Percentiles rank a stretch among this genome's conserved stretches.
phyloP scores from a whole-genome alignment of 2,888 invertebrate genomes.

The Orthosia incerta region DNA sequence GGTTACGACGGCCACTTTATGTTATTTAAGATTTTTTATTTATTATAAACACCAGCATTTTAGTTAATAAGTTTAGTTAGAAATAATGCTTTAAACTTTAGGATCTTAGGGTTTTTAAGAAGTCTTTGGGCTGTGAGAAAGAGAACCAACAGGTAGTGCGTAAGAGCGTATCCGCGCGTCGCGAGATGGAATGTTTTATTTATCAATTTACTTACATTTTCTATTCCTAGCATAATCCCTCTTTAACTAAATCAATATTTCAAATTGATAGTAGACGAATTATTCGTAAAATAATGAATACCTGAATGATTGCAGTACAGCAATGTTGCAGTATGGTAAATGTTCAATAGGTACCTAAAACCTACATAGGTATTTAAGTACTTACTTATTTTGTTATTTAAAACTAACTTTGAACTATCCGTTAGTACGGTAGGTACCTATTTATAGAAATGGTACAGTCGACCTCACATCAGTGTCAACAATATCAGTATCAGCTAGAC shows the following conservation, averaged over 20 bases:
- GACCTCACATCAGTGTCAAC: background rate
- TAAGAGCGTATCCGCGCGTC: conserved; percentile 46
- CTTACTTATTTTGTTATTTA: conserved; percentile 1
- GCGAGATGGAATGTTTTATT: conserved; percentile 31
- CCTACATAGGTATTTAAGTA: background rate
- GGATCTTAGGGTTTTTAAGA: conserved; percentile 56
- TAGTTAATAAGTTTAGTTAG: conserved; percentile 47
- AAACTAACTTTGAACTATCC: conserved; percentile 18
- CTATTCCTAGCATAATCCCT: conserved; percentile 46
- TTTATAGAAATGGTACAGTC: background rate
- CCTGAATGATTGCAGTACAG: conserved; percentile 25
- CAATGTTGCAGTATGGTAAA: conserved; percentile 14
- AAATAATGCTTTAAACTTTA: conserved; percentile 59
- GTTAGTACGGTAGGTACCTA: background rate
- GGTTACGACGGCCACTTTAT: conserved; percentile 37
- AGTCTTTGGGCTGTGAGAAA: conserved; percentile 79
- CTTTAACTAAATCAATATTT: conserved; percentile 27
- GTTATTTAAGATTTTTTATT: conserved; percentile 61
- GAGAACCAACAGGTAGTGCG: conserved; percentile 67
- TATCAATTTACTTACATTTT: conserved; percentile 45
- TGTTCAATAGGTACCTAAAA: conserved; percentile 3
- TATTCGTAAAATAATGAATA: conserved; percentile 34
- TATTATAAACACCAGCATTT: conserved; percentile 46
- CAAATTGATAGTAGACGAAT: conserved; percentile 26
- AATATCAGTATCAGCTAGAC: background rate